Base-by-base conservation (phyloP, 2,797 vertebrate genomes). In the Eupleurogrammus muticus region DNA sequence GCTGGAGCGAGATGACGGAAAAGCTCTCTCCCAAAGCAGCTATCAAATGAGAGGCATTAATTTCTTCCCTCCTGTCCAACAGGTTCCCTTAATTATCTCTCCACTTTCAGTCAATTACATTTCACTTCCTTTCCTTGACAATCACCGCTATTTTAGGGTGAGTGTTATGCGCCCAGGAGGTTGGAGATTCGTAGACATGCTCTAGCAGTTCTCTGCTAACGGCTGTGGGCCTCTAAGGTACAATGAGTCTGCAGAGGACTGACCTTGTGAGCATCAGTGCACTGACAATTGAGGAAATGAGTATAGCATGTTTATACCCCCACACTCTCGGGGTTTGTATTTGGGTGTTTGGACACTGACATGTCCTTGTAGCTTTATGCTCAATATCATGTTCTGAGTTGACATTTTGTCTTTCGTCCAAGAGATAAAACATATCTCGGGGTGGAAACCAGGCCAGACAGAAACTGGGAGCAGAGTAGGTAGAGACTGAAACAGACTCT, bases 31-130 rank as follows among this genome's bases (percentile, higher is more conserved):
- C 89, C 83, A 91, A 93, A 92, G 89, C 87, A 89, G 89, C 90
- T 85, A 92, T 92, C 93, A 93, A 92, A 92, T 80, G 85, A 92
- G 90, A 91, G 80, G 86, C 89, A 92, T 95, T 93, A 70, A 92
- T 94, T 93, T 91, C 85, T 84, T 83, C 79, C 82, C 85, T 91
- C 87, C 92, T 88, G 90, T 93, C 91, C 91, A 92, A 94, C 90
- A 92, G 90, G 89, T 93, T 92, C 86, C 88, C 92, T 93, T 94
- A 94, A 94, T 94, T 95, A 95, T 94, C 91, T 90, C 90, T 90
- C 84, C 86, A 87, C 91, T 94, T 93, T 94, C 90, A 94, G 92
- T 93, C 93, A 93, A 93, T 95, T 94, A 94, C 92, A 93, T 93
- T 92, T 93, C 90, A 90, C 92, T 93, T 94, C 93, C 93, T 92